These are phyloP conservation scores for Nebria ingens DNA, from an alignment of 1,140 invertebrate species.

Conservation along the genomic window DNA sequence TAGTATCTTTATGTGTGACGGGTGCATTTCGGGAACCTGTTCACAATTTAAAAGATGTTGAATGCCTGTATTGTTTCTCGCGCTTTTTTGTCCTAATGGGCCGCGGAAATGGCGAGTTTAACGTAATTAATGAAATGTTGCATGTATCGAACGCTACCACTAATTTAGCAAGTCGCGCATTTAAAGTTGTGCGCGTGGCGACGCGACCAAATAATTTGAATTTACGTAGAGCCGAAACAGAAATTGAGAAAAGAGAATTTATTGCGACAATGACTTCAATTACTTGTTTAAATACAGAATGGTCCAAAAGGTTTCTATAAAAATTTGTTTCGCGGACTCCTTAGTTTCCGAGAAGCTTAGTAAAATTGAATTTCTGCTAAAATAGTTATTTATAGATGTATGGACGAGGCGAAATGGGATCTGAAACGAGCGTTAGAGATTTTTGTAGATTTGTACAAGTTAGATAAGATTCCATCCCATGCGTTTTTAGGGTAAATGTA, in stretches of 20 bases:
- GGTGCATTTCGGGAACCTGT: constrained; percentile 63
- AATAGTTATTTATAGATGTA: constrained; percentile 51
- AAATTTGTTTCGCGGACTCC: constrained; percentile 14
- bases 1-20: constrained; percentile 59
- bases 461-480: constrained; percentile 64
- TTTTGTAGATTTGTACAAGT: constrained; percentile 66
- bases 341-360: too few relatives aligned
- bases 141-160: constrained; percentile 60
- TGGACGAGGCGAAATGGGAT: constrained; percentile 79
- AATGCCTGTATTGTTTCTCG: constrained; percentile 46
- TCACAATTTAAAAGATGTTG: constrained; percentile 20
- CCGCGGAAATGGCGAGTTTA: constrained; percentile 49
- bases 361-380: neutral
- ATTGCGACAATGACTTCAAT: constrained; percentile 53
- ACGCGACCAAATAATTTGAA: neutral
- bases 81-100: constrained; percentile 68
- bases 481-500: constrained; percentile 55
- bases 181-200: constrained; percentile 17
- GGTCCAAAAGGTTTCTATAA: constrained; percentile 59
- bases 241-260: constrained; percentile 38
- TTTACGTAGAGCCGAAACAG: constrained; percentile 16
- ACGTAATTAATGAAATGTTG: constrained; percentile 76
- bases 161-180: constrained; percentile 42
- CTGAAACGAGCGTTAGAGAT: constrained; percentile 60
- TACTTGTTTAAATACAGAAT: constrained; percentile 73